phyloP scores from a whole-genome alignment of 2,113 vertebrate genomes.

The Neodon shergylaensis region DNA sequence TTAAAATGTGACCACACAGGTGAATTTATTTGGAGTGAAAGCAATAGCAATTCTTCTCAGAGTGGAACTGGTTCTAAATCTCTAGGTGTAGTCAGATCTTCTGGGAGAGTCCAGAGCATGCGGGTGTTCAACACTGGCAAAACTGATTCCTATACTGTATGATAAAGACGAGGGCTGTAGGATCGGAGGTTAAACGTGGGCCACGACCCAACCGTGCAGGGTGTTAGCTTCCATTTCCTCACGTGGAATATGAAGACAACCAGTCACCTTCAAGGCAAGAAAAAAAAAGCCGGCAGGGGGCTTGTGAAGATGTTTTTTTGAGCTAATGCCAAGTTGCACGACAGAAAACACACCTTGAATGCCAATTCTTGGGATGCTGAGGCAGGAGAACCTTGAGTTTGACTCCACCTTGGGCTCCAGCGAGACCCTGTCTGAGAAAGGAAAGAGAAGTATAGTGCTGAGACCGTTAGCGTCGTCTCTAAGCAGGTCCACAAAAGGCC shows the following conservation, averaged over 20 bases:
- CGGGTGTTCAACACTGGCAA: neutral
- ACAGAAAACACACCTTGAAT: neutral
- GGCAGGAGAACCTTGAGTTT: neutral
- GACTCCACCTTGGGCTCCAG: too few species aligned
- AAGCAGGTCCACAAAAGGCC: neutral
- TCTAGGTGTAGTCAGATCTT: neutral
- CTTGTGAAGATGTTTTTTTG: neutral
- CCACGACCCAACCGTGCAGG: neutral
- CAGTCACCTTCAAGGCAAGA: neutral
- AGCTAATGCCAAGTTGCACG: neutral
- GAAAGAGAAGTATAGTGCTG: neutral
- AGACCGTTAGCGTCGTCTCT: neutral
- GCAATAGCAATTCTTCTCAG: neutral
- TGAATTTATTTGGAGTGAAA: neutral
- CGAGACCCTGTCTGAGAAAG: neutral
- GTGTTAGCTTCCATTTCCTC: neutral
- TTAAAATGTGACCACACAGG: neutral
- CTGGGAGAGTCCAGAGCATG: neutral
- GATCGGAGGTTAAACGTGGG: neutral
- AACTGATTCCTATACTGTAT: neutral
- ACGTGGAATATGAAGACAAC: neutral
- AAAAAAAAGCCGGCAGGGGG: neutral
- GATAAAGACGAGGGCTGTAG: neutral
- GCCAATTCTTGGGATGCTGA: neutral
- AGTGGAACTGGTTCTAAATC: neutral